Base-by-base conservation (phyloP, 1,140 invertebrate species). In the Phocides pigmalion region DNA sequence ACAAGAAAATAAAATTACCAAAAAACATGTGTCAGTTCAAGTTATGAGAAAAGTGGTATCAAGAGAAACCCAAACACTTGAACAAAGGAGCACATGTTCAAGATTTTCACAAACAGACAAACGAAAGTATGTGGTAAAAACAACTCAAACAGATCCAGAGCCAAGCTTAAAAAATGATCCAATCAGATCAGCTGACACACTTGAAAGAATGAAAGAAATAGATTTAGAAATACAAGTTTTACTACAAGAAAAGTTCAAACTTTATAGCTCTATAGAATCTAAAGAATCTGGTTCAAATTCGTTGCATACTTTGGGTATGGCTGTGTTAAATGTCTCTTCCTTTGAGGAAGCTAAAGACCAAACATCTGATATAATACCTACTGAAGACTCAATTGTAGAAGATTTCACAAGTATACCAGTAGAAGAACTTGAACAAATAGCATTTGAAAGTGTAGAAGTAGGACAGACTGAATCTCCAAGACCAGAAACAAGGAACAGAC, bases 201-300 rank as follows among this genome's bases (percentile, higher is more conserved):
- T 85, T 68, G 86, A 87, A 72, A 80, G 85, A 72, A 92, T 92
- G 90, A 91, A 92, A 74, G 81, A 92, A 76, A 92, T 92, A 47
- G 91, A 92, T 71, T 74, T 90, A 68, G 88, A 92, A 66, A 92
- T 92, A 66, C 89, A 92, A 71, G 66, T 79, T 22, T 78, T 92
- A 58, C 32, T 92, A 20, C 89, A 91, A 84, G 90, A 92, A 68
- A 92, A 91, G 63, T 92, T 92, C 61, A 87, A 91, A 71, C 58
- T 92, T 12, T 92, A 92, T 37, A 90, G 70, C 68, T 87, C 84
- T 39, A 62, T 92, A 61, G 90, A 91, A 74, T 64, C 68, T 19
- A 88, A 81, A 70, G 71, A 79, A 20, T 53, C 71, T 14, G 54
- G 61, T 47, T 50, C 66, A 46, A 80, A 70, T 12, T 66, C 74